These are phyloP conservation scores for Zosterops japonicus DNA, from an alignment of 2,113 vertebrate genomes.

Conservation along the genomic window DNA sequence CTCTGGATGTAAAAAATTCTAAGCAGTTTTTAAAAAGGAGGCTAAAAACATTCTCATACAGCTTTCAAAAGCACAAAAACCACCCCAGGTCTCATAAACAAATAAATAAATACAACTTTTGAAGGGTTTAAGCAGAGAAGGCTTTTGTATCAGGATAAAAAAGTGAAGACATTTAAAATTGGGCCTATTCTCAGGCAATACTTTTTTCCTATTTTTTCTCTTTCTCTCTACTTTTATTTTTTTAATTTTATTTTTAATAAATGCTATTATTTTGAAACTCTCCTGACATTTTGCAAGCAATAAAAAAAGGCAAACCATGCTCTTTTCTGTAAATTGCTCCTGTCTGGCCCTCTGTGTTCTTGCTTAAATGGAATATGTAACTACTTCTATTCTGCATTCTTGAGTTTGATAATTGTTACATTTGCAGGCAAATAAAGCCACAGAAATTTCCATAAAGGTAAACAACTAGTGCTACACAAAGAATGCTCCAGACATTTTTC, in stretches of 20 bases:
- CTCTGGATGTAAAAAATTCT: background rate
- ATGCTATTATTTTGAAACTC: slow-evolving; percentile 29
- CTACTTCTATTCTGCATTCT: background rate
- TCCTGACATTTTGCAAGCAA: slow-evolving; percentile 18
- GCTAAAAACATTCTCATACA: background rate
- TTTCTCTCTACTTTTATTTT: background rate
- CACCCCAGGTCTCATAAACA: background rate
- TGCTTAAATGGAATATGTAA: slow-evolving; percentile 7
- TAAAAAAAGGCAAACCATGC: slow-evolving; percentile 30
- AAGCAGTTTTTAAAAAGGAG: background rate
- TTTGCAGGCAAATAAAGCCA: slow-evolving; percentile 25
- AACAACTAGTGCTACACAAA: background rate
- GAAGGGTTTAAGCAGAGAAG: background rate
- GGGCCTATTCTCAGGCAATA: slow-evolving; percentile 1
- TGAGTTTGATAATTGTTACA: slow-evolving; percentile 17
- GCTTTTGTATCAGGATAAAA: background rate
- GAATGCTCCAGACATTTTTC: background rate
- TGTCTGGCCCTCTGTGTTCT: background rate
- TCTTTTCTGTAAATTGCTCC: slow-evolving; percentile 21
- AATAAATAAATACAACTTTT: background rate
- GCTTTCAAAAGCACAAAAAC: background rate
- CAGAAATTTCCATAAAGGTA: background rate
- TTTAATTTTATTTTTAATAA: background rate
- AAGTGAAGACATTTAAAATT: slow-evolving; percentile 10
- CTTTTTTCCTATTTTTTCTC: background rate